Base-by-base conservation (phyloP, 2,113 vertebrate genomes). In the Mus spicilegus region DNA sequence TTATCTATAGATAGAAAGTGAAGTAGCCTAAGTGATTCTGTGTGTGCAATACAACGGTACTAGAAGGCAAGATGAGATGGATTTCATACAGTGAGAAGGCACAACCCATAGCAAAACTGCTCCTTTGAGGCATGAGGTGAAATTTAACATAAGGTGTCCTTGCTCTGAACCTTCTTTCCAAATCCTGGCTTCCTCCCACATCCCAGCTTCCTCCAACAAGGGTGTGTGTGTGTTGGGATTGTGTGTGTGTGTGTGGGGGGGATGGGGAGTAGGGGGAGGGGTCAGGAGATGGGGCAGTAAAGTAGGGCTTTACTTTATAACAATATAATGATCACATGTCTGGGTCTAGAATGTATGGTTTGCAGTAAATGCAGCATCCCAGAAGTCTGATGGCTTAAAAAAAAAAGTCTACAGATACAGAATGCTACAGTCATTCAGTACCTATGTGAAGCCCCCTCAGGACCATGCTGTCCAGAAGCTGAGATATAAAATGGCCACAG, bases 131-230 rank as follows among this genome's bases (percentile, higher is more conserved):
- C 7, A 14, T 1, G 13, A 65, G 63, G 42, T 14, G 33, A 72
- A 42, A 26, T 11, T 2, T 14, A 28, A 10, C 7, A 16, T 3
- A 36, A 0, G 22, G 67, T 11, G 0, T 17, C 11, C 16, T 56
- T 39, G n/a, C 70, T 67, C 69, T 36, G 49, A 51, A 22, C 28
- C 49, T 54, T 36, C 42, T 76, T 36, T 14, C 78, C 19, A 39
- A 30, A 70, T 33, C 12, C n/a, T 61, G 65, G 65, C 9, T 76
- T 75, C 56, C 82, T 30, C 42, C 17, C 10, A 5, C 26, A 70
- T 56, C 7, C 54, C 30, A 2, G 49, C 42, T 65, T 73, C n/a
- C 26, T 65, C 85, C 69, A 65, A 0, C 8, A 65, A 49, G 49
- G 49, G 49, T 6, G 49, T 49, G 49, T 49, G 49, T 49, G 49